Conservation (phyloP, 2,113 vertebrate species). For the Procapra przewalskii region DNA sequence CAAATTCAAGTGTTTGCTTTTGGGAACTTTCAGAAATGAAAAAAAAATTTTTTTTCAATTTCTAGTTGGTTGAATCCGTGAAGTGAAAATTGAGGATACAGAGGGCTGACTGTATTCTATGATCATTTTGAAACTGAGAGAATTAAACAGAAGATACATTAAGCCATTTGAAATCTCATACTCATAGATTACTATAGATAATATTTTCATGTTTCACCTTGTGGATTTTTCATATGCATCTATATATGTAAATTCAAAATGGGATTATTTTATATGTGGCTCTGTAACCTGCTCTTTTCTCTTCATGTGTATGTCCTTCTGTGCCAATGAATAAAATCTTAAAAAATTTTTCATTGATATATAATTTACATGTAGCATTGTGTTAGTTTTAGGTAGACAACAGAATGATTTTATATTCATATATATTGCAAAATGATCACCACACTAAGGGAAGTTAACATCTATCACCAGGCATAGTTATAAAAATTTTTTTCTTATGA, state of each 20-base stretch:
- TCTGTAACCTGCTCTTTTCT: background rate
- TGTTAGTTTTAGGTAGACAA: background rate
- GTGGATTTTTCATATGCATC: background rate
- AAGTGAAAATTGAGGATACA: background rate
- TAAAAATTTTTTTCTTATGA: background rate
- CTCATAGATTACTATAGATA: background rate
- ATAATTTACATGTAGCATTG: background rate
- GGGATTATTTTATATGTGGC: background rate
- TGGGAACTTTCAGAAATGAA: background rate
- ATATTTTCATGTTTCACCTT: background rate
- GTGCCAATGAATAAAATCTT: background rate
- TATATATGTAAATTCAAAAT: background rate
- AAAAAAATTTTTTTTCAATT: background rate
- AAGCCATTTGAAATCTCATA: background rate
- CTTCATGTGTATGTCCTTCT: background rate
- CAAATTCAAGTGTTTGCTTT: background rate
- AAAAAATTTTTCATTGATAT: background rate
- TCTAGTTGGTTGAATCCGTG: background rate
- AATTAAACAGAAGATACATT: background rate
- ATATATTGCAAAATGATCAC: background rate
- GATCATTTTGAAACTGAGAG: background rate
- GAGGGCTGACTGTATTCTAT: background rate
- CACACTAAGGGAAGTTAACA: background rate
- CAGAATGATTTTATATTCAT: background rate
- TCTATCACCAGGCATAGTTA: background rate